phyloP scores from a whole-genome alignment of 2,113 vertebrate species.

The Climacteris rufus region DNA sequence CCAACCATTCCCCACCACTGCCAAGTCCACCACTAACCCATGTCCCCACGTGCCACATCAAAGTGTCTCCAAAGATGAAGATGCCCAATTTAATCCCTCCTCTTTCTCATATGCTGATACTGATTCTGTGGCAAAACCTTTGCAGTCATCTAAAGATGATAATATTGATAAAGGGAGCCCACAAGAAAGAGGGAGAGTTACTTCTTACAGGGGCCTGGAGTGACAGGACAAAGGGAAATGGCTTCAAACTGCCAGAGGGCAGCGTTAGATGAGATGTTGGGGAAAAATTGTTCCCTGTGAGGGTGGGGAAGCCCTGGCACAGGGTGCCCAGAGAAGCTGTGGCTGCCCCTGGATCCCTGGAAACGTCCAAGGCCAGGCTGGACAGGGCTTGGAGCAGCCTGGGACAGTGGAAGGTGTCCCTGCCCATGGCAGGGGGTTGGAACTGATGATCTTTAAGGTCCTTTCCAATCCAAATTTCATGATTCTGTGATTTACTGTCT shows the following conservation, averaged over 20 bases:
- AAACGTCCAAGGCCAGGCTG: background rate
- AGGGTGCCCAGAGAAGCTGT: background rate
- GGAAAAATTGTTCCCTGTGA: background rate
- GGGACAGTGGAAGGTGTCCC: background rate
- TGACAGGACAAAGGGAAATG: background rate
- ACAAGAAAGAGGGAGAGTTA: too few species aligned
- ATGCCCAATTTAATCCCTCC: background rate
- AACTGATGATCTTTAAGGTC: accelerated
- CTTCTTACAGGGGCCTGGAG: too few species aligned
- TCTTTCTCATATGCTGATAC: background rate
- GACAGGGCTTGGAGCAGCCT: background rate
- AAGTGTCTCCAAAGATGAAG: background rate
- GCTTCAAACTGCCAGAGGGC: background rate
- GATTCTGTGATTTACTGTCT: accelerated
- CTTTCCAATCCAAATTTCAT: background rate
- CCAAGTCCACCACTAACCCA: background rate
- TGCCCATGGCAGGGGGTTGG: background rate
- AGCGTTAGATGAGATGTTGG: background rate
- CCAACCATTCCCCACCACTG: background rate
- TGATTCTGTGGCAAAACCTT: background rate
- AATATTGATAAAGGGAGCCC: background rate
- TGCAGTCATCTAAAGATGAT: background rate
- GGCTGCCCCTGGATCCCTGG: background rate
- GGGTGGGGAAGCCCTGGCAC: background rate
- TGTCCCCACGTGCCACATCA: background rate